Evolutionary conservation across 2,113 vertebrate species (phyloP), one percentile per base, ranked within the genome.

Genomic region (Nansenia antarctica): DNA sequence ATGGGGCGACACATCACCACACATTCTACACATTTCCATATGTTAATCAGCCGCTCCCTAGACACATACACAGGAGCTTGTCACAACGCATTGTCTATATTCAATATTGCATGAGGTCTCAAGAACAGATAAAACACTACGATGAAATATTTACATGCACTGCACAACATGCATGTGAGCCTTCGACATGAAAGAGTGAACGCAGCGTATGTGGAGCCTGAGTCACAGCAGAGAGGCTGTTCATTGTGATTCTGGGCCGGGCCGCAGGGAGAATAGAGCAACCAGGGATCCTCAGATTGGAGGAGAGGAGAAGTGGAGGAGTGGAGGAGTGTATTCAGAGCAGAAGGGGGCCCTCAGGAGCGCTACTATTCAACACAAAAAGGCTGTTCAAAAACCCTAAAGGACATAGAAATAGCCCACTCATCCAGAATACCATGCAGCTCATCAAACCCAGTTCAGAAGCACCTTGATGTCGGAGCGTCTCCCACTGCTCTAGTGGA

Each of bases 401-500:
- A 84, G 80, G 74, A 84, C 70, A 78, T 32, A 66, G 70, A 85
- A 80, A 84, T 58, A 70, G 60, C 68, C 57, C 72, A 71, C 63
- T 83, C 73, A 82, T 87, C 45, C 76, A 65, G 75, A 81, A 82
- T 81, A 81, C 35, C 27, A 3, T 64, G 52, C 59, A 30, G 71
- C 81, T 85, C 75, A 85, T 87, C 82, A 87, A 75, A 83, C 82
- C n/a, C 39, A 52, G 34, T 63, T 69, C 68, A 14, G 65, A 80
- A 64, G 72, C 32, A 24, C 58, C 72, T 70, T 65, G 42, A 72
- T 79, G 76, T 78, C 37, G 35, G 74, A 73, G 65, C 55, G 39
- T 42, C 45, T 65, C 7, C 12, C 27, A 62, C 55, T 77, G 80
- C 79, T 61, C 59, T 27, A 49, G 54, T 14, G 35, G 27, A 60